Evolutionary conservation across 2,797 vertebrate species (phyloP).

Genomic region (Picus viridis): DNA sequence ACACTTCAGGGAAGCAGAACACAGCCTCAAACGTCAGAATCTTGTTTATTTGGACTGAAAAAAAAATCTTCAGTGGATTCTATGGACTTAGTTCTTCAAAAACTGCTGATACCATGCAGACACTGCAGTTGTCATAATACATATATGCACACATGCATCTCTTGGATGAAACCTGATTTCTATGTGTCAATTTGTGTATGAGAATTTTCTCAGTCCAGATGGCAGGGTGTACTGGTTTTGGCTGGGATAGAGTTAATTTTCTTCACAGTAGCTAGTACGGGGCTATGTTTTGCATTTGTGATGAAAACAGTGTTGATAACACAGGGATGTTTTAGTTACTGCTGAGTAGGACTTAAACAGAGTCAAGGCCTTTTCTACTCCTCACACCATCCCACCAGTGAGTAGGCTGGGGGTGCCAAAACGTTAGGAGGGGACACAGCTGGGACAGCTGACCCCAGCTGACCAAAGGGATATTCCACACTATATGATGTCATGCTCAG

Average conservation of each 20-base stretch:
- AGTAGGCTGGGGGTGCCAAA: not conserved
- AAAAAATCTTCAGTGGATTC: not conserved
- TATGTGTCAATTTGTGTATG: accelerated
- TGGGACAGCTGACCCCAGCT: not conserved
- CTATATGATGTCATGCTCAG: not conserved
- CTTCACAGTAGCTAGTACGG: not conserved
- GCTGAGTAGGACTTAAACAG: not conserved
- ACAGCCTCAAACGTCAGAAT: not conserved
- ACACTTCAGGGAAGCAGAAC: not conserved
- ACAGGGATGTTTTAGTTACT: not conserved
- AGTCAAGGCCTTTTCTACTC: not conserved
- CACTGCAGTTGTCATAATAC: not conserved
- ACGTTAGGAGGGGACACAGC: not conserved
- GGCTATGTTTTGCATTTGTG: not conserved
- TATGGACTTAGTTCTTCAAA: not conserved
- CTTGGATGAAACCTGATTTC: not conserved
- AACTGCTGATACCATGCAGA: not conserved
- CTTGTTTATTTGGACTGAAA: not conserved
- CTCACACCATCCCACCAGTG: not conserved
- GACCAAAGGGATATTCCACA: not conserved
- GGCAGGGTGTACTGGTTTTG: not conserved
- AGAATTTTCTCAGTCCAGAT: not conserved
- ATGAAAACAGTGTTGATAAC: not conserved
- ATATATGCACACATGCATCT: not conserved
- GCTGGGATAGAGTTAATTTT: not conserved